These are phyloP conservation scores for Chlorospingus semifuscus DNA, from an alignment of 2,797 vertebrate species.

Conservation along the genomic window DNA sequence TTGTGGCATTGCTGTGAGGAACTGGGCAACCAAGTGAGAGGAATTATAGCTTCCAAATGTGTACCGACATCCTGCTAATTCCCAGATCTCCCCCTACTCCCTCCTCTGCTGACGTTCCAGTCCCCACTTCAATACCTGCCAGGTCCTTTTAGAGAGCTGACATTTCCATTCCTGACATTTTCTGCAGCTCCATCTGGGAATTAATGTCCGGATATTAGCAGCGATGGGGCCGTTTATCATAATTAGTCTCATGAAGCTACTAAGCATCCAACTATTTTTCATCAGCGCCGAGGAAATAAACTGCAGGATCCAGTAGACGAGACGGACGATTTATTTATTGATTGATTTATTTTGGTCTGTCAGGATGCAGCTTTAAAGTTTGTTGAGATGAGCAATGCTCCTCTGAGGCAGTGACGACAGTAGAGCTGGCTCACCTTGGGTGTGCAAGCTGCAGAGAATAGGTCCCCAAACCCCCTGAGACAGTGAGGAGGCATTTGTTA, in stretches of 20 bases:
- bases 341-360: slow-evolving; percentile 70
- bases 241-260: slow-evolving; percentile 74
- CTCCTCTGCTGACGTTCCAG: slow-evolving; percentile 43
- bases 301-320: slow-evolving; percentile 53
- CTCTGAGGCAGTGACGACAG: slow-evolving; percentile 12
- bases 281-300: slow-evolving; percentile 63
- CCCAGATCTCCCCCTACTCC: slow-evolving; percentile 34
- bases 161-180: slow-evolving; percentile 75
- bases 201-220: slow-evolving; percentile 74
- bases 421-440: neutral
- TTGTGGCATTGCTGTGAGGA: neutral
- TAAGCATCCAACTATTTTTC: slow-evolving; percentile 69
- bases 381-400: slow-evolving; percentile 33
- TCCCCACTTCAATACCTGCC: slow-evolving; percentile 67
- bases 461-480: neutral
- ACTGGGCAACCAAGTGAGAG: neutral
- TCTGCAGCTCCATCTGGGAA: slow-evolving; percentile 71
- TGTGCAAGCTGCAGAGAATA: neutral
- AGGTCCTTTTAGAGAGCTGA: slow-evolving; percentile 71
- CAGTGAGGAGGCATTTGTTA: slow-evolving; percentile 2
- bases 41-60: slow-evolving; percentile 22
- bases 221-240: slow-evolving; percentile 71
- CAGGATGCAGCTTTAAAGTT: slow-evolving; percentile 58
- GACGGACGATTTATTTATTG: slow-evolving; percentile 65
- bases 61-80: slow-evolving; percentile 13